These are phyloP conservation scores for Rhogogaster chlorosoma DNA, from an alignment of 2,888 invertebrate species.

Conservation along the genomic window DNA sequence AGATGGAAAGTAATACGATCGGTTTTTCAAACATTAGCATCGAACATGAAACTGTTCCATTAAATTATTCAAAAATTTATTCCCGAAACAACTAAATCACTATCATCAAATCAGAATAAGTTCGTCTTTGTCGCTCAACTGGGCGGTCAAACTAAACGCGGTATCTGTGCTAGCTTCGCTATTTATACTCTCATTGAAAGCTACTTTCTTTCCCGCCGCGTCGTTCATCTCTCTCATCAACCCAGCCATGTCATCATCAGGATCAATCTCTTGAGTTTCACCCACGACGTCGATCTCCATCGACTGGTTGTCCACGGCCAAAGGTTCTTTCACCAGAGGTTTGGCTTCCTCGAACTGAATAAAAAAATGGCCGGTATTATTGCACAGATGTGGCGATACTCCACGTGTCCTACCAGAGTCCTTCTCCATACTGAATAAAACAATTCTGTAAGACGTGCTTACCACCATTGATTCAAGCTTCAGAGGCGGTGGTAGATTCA, in stretches of 20 bases:
- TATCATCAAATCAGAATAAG: conserved; percentile 62
- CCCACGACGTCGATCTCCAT: conserved; percentile 69
- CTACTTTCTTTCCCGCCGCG: conserved; percentile 67
- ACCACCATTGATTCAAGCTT: conserved; percentile 86
- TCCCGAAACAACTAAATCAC: not conserved
- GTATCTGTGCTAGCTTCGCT: conserved; percentile 76
- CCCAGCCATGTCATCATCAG: conserved; percentile 76
- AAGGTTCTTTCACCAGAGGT: conserved; percentile 55
- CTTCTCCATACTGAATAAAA: not conserved
- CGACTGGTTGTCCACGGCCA: conserved; percentile 61
- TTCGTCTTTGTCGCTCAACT: conserved; percentile 74
- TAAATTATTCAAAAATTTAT: not conserved
- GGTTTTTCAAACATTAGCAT: not conserved
- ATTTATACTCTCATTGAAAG: conserved; percentile 72
- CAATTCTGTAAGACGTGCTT: conserved; percentile 59
- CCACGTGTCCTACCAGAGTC: not conserved
- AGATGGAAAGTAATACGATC: not conserved
- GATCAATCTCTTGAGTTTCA: conserved; percentile 72
- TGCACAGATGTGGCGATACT: not conserved
- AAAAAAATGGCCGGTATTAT: not conserved
- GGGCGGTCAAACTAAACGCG: conserved; percentile 74
- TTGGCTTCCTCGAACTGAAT: conserved; percentile 70
- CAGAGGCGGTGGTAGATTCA: conserved; percentile 83
- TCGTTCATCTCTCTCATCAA: conserved; percentile 76
- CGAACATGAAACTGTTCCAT: not conserved